Conservation (phyloP, 2,888 invertebrate species). For the Drosophila algonquin region DNA sequence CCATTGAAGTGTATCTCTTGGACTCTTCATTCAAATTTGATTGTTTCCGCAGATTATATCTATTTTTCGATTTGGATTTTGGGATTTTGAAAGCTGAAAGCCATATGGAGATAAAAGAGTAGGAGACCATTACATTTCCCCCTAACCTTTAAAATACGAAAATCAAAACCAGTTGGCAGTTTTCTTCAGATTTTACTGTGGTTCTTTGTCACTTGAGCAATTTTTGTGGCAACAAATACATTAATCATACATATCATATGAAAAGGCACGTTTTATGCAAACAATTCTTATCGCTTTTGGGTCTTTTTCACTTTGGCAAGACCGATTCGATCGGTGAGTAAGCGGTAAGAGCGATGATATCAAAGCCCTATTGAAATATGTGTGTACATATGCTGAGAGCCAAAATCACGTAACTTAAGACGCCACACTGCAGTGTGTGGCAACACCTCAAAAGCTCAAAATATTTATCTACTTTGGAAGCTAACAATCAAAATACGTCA, state of each 20-base stretch:
- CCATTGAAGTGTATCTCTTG: constrained; percentile 3
- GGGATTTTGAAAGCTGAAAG: neutral
- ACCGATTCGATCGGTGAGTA: constrained; percentile 43
- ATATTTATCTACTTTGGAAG: constrained; percentile 27
- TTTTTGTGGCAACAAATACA: neutral
- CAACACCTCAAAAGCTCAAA: constrained; percentile 5
- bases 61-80: neutral
- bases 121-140: no score
- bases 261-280: constrained; percentile 61
- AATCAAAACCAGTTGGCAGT: no score
- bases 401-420: neutral
- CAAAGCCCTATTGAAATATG: no score
- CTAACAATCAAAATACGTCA: constrained; percentile 14
- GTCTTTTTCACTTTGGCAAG: constrained; percentile 12
- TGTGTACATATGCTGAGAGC: neutral
- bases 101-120: neutral
- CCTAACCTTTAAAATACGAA: no score
- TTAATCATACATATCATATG: constrained; percentile 28
- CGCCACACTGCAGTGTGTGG: neutral
- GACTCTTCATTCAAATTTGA: constrained; percentile 20
- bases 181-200: no score
- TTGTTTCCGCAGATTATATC: constrained; percentile 1
- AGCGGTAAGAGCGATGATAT: constrained; percentile 35
- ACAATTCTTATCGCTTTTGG: constrained; percentile 47
- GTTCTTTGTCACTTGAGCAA: neutral